Evolutionary conservation across 2,113 vertebrate species (phyloP).

Genomic region (Dissostichus mawsoni): DNA sequence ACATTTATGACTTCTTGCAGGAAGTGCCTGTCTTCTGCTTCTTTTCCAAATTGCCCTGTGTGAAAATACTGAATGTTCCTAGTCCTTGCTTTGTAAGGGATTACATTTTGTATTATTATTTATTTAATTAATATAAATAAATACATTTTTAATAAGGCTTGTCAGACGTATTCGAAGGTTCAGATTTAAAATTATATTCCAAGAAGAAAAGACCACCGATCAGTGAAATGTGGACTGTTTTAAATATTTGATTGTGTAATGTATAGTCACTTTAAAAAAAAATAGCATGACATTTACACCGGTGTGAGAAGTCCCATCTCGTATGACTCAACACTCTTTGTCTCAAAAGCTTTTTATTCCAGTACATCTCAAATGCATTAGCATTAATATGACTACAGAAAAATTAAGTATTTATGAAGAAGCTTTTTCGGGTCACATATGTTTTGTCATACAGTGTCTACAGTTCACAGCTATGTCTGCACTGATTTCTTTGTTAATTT

Average conservation of each 20-base stretch:
- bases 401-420: constrained; percentile 57
- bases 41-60: not conserved
- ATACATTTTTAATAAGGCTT: not conserved
- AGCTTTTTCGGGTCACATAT: constrained; percentile 39
- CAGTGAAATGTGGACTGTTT: constrained; percentile 23
- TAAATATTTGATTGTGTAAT: constrained; percentile 71
- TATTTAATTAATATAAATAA: not conserved
- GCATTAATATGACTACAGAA: constrained; percentile 61
- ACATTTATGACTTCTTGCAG: constrained; percentile 20
- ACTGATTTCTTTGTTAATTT: constrained; percentile 8
- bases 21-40: not conserved
- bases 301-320: constrained; percentile 76
- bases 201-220: constrained; percentile 16
- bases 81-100: not conserved
- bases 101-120: not conserved
- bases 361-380: constrained; percentile 80
- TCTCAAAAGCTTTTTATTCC: constrained; percentile 66
- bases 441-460: constrained; percentile 50
- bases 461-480: not conserved
- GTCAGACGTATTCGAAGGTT: not conserved
- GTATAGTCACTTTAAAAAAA: constrained; percentile 40
- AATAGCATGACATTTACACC: constrained; percentile 65
- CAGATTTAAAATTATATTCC: constrained; percentile 14
- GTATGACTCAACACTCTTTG: constrained; percentile 69
- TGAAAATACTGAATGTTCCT: not conserved